Conservation (phyloP, 2,797 vertebrate genomes). For the Rhadinocentrus ornatus region DNA sequence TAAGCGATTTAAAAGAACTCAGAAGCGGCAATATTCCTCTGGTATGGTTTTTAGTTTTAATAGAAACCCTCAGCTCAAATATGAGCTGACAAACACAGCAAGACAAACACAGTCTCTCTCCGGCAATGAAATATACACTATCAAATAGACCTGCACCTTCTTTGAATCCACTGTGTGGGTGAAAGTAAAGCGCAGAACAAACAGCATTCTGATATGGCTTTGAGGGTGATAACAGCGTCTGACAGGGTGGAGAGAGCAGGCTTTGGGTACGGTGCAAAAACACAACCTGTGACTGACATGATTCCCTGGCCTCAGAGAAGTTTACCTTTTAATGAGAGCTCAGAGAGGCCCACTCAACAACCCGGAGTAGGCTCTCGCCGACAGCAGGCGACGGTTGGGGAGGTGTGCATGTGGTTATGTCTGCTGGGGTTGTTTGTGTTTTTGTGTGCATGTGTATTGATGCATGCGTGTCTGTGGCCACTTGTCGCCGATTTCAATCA, state of each 20-base stretch:
- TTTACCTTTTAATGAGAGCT: constrained; percentile 89
- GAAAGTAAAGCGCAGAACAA: constrained; percentile 96
- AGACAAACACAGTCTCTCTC: constrained; percentile 86
- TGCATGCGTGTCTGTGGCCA: constrained; percentile 52
- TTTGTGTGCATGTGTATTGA: constrained; percentile 18
- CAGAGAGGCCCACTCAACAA: constrained; percentile 74
- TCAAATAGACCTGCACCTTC: constrained; percentile 88
- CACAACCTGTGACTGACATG: constrained; percentile 83
- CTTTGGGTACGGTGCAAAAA: constrained; percentile 81
- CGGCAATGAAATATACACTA: constrained; percentile 85
- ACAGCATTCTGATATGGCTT: constrained; percentile 91
- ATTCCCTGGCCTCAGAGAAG: constrained; percentile 82
- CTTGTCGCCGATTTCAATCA: constrained; percentile 85
- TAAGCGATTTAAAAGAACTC: constrained; percentile 80
- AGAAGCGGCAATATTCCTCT: constrained; percentile 83
- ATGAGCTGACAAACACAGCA: constrained; percentile 83
- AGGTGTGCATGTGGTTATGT: constrained; percentile 46
- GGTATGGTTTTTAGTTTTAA: constrained; percentile 88
- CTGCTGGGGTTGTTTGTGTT: constrained; percentile 41
- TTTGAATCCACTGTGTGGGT: constrained; percentile 88
- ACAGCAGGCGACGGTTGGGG: constrained; percentile 60
- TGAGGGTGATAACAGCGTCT: constrained; percentile 92
- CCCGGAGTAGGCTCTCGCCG: constrained; percentile 56
- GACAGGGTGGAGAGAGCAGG: constrained; percentile 82
- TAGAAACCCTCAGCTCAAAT: constrained; percentile 84